These are phyloP conservation scores for Cyclopterus lumpus DNA, from an alignment of 2,797 vertebrate species.

Conservation along the genomic window DNA sequence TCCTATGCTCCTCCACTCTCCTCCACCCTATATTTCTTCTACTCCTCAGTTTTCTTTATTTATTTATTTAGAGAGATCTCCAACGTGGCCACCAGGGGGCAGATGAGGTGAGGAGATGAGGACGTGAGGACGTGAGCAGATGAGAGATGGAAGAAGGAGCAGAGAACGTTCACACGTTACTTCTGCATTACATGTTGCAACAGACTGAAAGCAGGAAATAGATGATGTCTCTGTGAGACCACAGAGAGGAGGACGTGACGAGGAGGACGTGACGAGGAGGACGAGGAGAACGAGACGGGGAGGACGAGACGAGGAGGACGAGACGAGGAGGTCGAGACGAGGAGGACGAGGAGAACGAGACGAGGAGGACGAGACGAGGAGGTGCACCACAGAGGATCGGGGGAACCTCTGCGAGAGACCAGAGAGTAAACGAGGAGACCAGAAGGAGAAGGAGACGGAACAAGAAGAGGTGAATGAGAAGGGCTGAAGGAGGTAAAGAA, in stretches of 20 bases:
- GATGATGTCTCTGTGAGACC: constrained; percentile 21
- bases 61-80: no score
- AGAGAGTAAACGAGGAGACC: background rate
- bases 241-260: constrained; percentile 20
- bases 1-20: no score
- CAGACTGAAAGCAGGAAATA: background rate
- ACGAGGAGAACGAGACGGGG: background rate
- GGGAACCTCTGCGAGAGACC: no score
- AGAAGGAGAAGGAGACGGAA: background rate
- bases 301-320: background rate
- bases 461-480: background rate
- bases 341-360: background rate
- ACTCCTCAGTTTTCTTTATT: no score
- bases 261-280: constrained; percentile 10
- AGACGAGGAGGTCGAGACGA: constrained; percentile 20
- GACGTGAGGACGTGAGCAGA: no score
- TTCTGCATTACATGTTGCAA: background rate
- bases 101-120: no score
- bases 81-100: no score
- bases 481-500: background rate
- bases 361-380: background rate
- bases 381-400: background rate
- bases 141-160: background rate
- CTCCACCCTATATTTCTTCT: no score
- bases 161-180: background rate